Conservation (phyloP, 1,140 invertebrate genomes). For the Epicauta chinensis region DNA sequence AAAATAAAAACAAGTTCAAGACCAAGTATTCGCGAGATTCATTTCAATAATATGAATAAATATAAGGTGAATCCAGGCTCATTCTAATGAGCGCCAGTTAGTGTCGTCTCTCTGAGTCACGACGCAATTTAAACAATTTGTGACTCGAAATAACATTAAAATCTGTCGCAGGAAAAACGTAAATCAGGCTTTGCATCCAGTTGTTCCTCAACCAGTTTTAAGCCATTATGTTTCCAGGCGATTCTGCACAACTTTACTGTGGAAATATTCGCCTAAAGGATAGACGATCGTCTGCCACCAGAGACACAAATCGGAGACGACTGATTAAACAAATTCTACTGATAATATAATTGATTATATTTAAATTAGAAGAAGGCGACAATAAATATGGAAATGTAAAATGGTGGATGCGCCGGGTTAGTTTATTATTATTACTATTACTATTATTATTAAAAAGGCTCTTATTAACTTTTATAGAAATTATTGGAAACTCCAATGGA, state of each 20-base stretch:
- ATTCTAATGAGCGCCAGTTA: slow-evolving; percentile 48
- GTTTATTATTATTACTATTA: no score
- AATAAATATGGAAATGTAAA: not conserved
- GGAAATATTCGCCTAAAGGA: no score
- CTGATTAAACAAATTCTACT: no score
- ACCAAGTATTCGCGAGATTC: slow-evolving; percentile 27
- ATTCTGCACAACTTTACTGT: no score
- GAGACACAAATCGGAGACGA: no score
- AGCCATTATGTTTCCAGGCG: no score
- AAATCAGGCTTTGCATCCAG: slow-evolving; percentile 45
- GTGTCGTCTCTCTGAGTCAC: slow-evolving; percentile 46
- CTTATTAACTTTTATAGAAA: no score
- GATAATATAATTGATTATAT: no score
- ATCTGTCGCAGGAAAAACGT: slow-evolving; percentile 44
- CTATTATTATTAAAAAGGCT: no score
- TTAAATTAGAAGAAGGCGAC: not conserved
- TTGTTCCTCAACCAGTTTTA: slow-evolving; percentile 24
- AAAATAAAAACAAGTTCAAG: slow-evolving; percentile 4
- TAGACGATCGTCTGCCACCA: no score
- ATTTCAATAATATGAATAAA: slow-evolving; percentile 44
- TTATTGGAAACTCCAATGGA: no score
- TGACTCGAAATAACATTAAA: slow-evolving; percentile 50
- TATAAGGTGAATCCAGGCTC: slow-evolving; percentile 41
- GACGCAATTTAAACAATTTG: slow-evolving; percentile 50
- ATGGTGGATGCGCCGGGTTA: not conserved